Evolutionary conservation across 2,113 vertebrate species (phyloP).

Genomic region (Mohoua ochrocephala): DNA sequence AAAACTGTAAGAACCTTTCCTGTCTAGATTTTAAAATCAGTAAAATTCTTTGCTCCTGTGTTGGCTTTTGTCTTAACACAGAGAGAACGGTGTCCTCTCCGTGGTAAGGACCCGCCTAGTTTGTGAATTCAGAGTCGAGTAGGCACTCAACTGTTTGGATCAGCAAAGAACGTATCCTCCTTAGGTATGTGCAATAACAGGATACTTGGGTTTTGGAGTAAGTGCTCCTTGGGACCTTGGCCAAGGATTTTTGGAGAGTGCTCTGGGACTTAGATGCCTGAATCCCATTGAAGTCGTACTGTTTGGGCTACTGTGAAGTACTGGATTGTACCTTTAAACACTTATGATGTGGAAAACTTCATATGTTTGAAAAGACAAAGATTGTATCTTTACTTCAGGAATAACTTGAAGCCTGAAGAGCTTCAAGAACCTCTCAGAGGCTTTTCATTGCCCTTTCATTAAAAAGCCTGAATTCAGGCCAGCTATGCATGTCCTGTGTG

Average conservation of each 20-base stretch:
- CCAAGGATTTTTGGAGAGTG: constrained; percentile 6
- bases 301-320: background rate
- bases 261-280: background rate
- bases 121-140: background rate
- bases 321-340: background rate
- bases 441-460: background rate
- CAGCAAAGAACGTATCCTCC: background rate
- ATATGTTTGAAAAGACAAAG: background rate
- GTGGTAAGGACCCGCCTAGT: background rate
- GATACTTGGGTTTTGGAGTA: background rate
- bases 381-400: background rate
- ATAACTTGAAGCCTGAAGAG: background rate
- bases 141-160: background rate
- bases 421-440: background rate
- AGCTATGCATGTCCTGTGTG: background rate
- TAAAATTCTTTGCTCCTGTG: background rate
- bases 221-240: constrained; percentile 6
- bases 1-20: background rate
- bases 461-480: background rate
- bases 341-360: background rate
- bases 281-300: background rate
- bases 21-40: background rate
- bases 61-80: background rate
- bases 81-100: background rate
- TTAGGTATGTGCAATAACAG: constrained; percentile 9